Evolutionary conservation across 2,888 invertebrate genomes (phyloP).

Genomic region (Ochlodes sylvanus): DNA sequence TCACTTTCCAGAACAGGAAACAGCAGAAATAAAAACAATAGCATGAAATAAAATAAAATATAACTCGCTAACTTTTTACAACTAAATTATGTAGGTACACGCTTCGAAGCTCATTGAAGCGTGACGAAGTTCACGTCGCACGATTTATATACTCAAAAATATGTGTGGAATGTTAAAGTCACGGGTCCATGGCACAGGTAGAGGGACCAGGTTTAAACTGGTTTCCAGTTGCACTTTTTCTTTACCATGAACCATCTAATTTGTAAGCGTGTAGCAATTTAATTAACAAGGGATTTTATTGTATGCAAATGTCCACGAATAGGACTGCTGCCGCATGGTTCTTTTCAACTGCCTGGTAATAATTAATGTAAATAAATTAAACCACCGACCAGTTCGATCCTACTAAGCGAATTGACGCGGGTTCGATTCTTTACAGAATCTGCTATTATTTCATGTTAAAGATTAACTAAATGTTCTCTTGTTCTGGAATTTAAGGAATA

Average conservation of each 20-base stretch:
- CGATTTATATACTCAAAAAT: slow-evolving; percentile 38
- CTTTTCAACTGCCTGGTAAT: not conserved
- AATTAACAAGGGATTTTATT: slow-evolving; percentile 34
- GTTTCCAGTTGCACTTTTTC: slow-evolving; percentile 46
- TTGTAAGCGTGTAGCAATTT: slow-evolving; percentile 38
- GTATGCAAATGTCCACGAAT: slow-evolving; percentile 26
- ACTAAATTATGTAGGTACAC: not conserved
- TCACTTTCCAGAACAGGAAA: not conserved
- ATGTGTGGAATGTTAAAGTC: slow-evolving; percentile 56
- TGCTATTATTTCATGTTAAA: no score
- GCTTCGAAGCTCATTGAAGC: not conserved
- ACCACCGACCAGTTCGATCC: not conserved
- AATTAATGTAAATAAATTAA: slow-evolving; percentile 10
- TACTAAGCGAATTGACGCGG: not conserved
- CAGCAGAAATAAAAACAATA: not conserved
- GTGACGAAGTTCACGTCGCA: slow-evolving; percentile 1
- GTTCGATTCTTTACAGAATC: no score
- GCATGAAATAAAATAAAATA: not conserved
- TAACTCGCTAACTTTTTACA: not conserved
- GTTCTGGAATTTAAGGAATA: no score
- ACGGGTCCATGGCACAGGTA: slow-evolving; percentile 50
- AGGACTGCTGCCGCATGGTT: not conserved
- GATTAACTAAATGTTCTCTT: no score
- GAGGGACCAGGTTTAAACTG: slow-evolving; percentile 48
- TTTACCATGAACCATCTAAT: slow-evolving; percentile 39